These are phyloP conservation scores for Allygus modestus DNA, from an alignment of 2,888 invertebrate species.

Conservation along the genomic window DNA sequence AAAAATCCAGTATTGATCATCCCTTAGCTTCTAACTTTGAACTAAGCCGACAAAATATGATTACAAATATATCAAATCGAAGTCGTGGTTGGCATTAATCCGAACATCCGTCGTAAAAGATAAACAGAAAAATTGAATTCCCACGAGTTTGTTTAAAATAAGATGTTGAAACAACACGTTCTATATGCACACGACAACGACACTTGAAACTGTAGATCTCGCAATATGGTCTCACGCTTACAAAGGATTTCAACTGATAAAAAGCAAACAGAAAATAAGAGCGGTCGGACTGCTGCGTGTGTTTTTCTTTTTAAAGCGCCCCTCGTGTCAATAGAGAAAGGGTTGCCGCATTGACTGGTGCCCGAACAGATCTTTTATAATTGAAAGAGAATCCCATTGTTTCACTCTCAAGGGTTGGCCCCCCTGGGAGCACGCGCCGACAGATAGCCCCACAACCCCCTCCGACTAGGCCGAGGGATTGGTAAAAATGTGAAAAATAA, in stretches of 20 bases:
- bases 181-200: neutral
- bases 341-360: slow-evolving; percentile 59
- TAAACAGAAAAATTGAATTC: slow-evolving; percentile 16
- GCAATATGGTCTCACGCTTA: slow-evolving; percentile 54
- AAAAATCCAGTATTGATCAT: too few species aligned
- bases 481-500: too few species aligned
- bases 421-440: slow-evolving; percentile 6
- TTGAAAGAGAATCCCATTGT: slow-evolving; percentile 61
- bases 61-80: neutral
- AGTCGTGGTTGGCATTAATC: too few species aligned
- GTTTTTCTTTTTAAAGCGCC: slow-evolving; percentile 63
- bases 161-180: slow-evolving; percentile 11
- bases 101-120: neutral
- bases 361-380: slow-evolving; percentile 60
- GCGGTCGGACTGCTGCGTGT: slow-evolving; percentile 49
- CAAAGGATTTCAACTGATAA: slow-evolving; percentile 55
- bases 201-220: neutral
- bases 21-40: too few species aligned
- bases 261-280: slow-evolving; percentile 57
- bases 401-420: slow-evolving; percentile 17
- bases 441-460: neutral
- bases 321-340: slow-evolving; percentile 58
- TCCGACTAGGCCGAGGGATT: too few species aligned
- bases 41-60: too few species aligned
- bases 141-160: neutral